Conservation (phyloP, 1,140 invertebrate species). For the Drosophila teissieri region DNA sequence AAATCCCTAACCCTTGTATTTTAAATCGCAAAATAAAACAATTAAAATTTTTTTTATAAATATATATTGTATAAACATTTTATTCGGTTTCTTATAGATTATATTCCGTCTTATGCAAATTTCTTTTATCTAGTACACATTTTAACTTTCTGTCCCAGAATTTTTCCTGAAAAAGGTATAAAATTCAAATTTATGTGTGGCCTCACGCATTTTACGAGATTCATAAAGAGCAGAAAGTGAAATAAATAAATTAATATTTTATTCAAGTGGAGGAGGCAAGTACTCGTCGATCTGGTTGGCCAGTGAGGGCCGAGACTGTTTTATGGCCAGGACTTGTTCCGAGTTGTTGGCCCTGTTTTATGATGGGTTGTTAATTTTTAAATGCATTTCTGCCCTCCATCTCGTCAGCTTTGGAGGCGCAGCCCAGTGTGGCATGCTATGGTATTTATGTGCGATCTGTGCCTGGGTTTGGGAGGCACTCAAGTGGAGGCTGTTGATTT, state of each 20-base stretch:
- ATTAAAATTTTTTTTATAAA: no score
- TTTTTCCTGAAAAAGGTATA: conserved; percentile 20
- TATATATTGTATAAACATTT: no score
- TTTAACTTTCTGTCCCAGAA: background rate
- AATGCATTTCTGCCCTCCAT: conserved; percentile 43
- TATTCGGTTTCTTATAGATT: no score
- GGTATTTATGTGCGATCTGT: conserved; percentile 43
- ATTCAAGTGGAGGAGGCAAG: conserved; percentile 33
- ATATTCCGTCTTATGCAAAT: no score
- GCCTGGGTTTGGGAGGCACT: background rate
- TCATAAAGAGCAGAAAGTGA: conserved; percentile 48
- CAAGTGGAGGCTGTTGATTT: conserved; percentile 54
- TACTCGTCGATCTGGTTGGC: background rate
- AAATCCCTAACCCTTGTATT: no score
- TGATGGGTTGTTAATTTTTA: conserved; percentile 58
- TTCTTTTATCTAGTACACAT: background rate
- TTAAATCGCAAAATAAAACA: no score
- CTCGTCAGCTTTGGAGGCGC: background rate
- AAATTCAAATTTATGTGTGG: conserved; percentile 64
- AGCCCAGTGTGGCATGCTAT: background rate
- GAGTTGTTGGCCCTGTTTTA: conserved; percentile 43
- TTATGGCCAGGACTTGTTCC: conserved; percentile 52
- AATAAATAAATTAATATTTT: conserved; percentile 73
- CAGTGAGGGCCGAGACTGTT: conserved; percentile 37
- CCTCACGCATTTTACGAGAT: conserved; percentile 56